Percentiles rank a stretch among this genome's conserved stretches.
Evolutionary conservation across 2,113 vertebrate genomes (phyloP).

Genomic region (Eulemur rufifrons): DNA sequence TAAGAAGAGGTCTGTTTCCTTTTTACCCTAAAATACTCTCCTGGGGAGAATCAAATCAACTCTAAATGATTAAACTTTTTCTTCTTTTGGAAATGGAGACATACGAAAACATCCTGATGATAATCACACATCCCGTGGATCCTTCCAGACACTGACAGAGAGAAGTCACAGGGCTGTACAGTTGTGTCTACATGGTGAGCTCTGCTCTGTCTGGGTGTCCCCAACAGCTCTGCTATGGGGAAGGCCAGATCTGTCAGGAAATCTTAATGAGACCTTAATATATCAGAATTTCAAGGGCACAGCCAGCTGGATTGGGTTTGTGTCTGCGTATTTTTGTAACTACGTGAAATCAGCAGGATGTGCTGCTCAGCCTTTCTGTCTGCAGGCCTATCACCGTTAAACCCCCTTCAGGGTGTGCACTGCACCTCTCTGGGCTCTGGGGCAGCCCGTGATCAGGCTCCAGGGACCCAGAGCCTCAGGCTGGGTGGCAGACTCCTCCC

Average conservation of each 20-base stretch:
- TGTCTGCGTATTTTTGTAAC: neutral
- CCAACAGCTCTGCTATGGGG: neutral
- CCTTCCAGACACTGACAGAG: neutral
- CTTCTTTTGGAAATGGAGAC: constrained; percentile 39
- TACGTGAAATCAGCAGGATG: neutral
- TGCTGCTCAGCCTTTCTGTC: neutral
- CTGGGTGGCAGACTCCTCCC: no score
- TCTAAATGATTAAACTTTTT: neutral
- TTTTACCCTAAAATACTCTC: constrained; percentile 41
- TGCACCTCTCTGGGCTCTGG: neutral
- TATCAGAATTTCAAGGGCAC: neutral
- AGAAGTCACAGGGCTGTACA: neutral
- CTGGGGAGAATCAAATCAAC: constrained; percentile 38
- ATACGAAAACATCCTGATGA: constrained; percentile 37
- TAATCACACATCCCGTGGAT: neutral
- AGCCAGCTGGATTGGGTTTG: neutral
- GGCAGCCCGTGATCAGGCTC: neutral
- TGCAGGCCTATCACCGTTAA: neutral
- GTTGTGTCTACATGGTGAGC: neutral
- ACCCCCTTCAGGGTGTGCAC: neutral
- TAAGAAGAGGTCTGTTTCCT: constrained; percentile 36
- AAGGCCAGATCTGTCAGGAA: neutral
- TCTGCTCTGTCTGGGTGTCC: neutral
- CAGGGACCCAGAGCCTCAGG: neutral
- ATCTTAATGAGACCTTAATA: neutral